Evolutionary conservation across 2,888 invertebrate genomes (phyloP), one percentile per base, ranked within the genome.

Genomic region (Encarsia formosa): DNA sequence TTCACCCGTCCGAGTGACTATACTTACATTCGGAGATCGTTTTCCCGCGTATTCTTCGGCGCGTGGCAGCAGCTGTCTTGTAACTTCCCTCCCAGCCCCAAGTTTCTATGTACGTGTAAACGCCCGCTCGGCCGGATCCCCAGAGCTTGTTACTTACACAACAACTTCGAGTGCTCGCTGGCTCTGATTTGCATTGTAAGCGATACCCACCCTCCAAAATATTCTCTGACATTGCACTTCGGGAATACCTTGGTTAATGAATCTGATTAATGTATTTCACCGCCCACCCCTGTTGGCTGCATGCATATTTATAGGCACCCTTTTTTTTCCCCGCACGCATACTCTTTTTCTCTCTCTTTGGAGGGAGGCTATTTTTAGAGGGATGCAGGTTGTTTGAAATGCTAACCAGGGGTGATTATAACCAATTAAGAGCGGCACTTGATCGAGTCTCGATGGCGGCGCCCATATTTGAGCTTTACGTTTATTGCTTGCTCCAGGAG

Each of bases 181-280:
- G n/a, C n/a, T 42, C 51, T 47, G 56, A 56, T 56, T 56, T 56
- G 56, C 56, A 56, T 56, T 50, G 52, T 52, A 56, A 56, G 56
- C 52, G 52, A 56, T 56, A 52, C 52, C 38, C 35, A 16, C 31
- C 38, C 29, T 39, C 51, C 44, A 31, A 52, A 55, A 55, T 55
- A 51, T 45, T 51, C 45, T 32, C 44, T 41, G 55, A 55, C 55
- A 45, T 40, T 39, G 50, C 43, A 51, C 48, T 51, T 51, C 43
- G 46, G 50, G 34, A 29, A 22, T 16, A 16, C 23, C 26, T 49
- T 52, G 49, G 49, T 47, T 56, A 56, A 56, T 56, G 56, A 56
- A 56, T 56, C 44, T 48, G 56, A 52, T 56, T 56, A 56, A 56
- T 49, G 56, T 52, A 49, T 56, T 56, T 56, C 49, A 34, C 48